Percentiles rank a stretch among this genome's conserved stretches.
phyloP scores from a whole-genome alignment of 2,113 vertebrate species.

The Egretta garzetta region DNA sequence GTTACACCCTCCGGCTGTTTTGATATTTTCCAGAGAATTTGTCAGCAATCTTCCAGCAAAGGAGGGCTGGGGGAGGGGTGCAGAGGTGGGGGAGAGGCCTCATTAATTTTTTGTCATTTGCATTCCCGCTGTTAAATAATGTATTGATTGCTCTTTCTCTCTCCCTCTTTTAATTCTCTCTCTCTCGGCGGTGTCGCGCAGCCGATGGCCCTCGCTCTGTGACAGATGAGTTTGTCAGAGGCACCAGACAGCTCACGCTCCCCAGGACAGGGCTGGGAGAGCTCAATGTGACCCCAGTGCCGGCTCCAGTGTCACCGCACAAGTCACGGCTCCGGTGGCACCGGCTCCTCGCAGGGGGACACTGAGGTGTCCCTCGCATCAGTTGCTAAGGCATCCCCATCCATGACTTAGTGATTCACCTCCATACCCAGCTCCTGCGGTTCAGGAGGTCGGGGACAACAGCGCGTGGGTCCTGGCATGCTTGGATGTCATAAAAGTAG shows the following conservation, averaged over 20 bases:
- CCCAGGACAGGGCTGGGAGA: not conserved
- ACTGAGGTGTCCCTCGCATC: not conserved
- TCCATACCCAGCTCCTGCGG: not conserved
- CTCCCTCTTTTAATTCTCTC: slow-evolving; percentile 60
- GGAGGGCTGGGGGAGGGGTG: slow-evolving; percentile 19
- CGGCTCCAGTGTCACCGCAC: not conserved
- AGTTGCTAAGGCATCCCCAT: not conserved
- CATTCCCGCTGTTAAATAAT: slow-evolving; percentile 84
- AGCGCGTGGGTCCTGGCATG: accelerated
- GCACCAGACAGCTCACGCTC: slow-evolving; percentile 21
- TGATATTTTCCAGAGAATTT: slow-evolving; percentile 81
- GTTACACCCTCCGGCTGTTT: slow-evolving; percentile 82
- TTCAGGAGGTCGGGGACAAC: accelerated
- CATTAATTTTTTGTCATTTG: slow-evolving; percentile 80
- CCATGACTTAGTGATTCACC: not conserved
- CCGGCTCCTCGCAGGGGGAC: not conserved
- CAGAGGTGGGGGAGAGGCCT: not conserved
- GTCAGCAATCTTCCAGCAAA: slow-evolving; percentile 73
- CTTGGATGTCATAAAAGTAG: not conserved
- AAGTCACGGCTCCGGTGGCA: not conserved
- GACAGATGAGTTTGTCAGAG: slow-evolving; percentile 70
- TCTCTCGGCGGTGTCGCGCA: not conserved
- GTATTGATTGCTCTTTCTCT: slow-evolving; percentile 70
- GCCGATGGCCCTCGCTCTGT: slow-evolving; percentile 32
- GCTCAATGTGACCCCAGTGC: not conserved